Base-by-base conservation (phyloP, 2,797 vertebrate species). In the Tiaroga cobitis region DNA sequence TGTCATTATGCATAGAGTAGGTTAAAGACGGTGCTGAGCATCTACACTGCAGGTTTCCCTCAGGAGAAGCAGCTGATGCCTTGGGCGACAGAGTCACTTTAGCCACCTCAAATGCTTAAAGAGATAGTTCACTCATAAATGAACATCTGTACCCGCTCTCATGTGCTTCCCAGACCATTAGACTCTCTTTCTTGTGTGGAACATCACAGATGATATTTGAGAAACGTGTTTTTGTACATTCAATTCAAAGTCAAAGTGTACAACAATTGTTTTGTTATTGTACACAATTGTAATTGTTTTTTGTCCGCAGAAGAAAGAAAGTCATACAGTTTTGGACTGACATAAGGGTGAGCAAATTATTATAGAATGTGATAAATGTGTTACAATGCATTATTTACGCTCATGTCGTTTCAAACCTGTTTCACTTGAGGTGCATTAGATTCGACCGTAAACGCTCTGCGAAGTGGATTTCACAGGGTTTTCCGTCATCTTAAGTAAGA, bases 21-120 rank as follows among this genome's bases (percentile, higher is more conserved):
- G 51, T 73, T 59, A 65, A 76, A 63, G 82, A 68, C n/a, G n/a
- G 11, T 82, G 68, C 67, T 21, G 34, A 82, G 68, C 51, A 32
- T 67, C 82, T 29, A 37, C 8, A 8, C 24, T 68, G 61, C 24
- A 76, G 61, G 54, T 61, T 54, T 49, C 67, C 81, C 74, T 78
- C 59, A 68, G 82, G 77, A 67, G 21, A 56, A 46, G 51, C 72
- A 72, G 65, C 77, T 24, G 59, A 80, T 15, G 78, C 78, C 86
- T 75, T 15, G 56, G 81, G 85, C 81, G 29, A 79, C 80, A 54
- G 15, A 49, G 54, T 86, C 67, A 39, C 85, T 61, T 80, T 34
- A 75, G 61, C 69, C 85, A 72, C 32, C 51, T 34, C 11, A 61
- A 34, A 32, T 11, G 67, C 49, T 82, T 65, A 68, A 70, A 21